Conservation (phyloP, 1,140 invertebrate species). For the Diploscapter pachys region DNA sequence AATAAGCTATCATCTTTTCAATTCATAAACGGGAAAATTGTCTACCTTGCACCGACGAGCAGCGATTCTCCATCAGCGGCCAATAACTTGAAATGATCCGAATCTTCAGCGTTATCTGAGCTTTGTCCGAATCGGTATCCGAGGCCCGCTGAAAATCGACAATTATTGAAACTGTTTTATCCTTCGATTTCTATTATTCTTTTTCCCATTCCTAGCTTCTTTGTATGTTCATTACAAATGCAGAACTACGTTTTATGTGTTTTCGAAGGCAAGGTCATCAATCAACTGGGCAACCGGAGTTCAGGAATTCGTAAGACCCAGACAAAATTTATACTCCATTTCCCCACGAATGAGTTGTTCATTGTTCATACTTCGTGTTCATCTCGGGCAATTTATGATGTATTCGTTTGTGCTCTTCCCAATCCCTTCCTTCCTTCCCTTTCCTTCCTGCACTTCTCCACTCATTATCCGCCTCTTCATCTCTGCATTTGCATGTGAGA, state of each 20-base stretch:
- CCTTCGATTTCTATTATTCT: not conserved
- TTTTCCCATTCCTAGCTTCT: not conserved
- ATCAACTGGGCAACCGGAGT: not conserved
- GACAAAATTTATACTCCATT: not conserved
- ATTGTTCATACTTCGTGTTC: no score
- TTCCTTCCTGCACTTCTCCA: no score
- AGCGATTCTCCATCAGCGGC: constrained; percentile 81
- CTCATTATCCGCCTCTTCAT: no score
- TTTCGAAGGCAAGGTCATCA: no score
- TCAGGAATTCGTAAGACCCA: not conserved
- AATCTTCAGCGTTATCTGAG: constrained; percentile 18
- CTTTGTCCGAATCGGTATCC: constrained; percentile 35
- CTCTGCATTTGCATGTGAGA: no score
- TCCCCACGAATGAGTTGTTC: no score
- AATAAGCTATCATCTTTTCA: no score
- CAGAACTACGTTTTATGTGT: not conserved
- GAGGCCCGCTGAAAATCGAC: constrained; percentile 31
- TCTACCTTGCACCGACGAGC: constrained; percentile 86
- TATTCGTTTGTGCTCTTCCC: no score
- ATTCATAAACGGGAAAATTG: not conserved
- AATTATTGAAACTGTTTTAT: not conserved
- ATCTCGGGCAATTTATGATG: no score
- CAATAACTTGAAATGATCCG: constrained; percentile 73
- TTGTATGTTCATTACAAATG: not conserved
- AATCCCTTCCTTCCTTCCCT: no score